Percentiles rank a stretch among this genome's conserved stretches.
Evolutionary conservation across 2,113 vertebrate species (phyloP).

Genomic region (Poeciliopsis retropinna): DNA sequence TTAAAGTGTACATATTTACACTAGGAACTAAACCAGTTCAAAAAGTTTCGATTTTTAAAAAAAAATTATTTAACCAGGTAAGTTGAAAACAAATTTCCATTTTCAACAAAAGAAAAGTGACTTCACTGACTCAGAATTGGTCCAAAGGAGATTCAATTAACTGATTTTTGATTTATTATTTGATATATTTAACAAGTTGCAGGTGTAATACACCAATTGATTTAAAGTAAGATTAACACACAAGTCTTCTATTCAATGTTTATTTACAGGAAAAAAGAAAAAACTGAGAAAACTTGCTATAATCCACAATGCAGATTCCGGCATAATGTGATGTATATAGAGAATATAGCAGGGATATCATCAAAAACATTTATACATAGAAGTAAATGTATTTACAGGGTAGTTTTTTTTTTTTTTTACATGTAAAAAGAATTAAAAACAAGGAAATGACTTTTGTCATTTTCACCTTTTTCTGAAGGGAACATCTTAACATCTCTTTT

Average conservation of each 20-base stretch:
- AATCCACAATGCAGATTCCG: background rate
- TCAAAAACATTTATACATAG: constrained; percentile 46
- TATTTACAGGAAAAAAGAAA: constrained; percentile 58
- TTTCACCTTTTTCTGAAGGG: constrained; percentile 1
- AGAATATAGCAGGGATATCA: constrained; percentile 26
- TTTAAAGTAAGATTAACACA: background rate
- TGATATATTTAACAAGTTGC: background rate
- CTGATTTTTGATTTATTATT: constrained; percentile 10
- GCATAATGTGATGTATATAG: background rate
- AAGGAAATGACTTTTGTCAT: background rate
- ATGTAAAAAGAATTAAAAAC: constrained; percentile 17
- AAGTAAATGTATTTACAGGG: constrained; percentile 35
- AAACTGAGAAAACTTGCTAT: constrained; percentile 9
- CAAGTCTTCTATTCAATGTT: constrained; percentile 50
- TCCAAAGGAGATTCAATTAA: background rate
- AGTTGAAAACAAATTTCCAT: no score
- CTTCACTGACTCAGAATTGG: background rate
- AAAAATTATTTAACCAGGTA: no score
- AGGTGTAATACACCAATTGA: background rate
- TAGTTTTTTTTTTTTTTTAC: constrained; percentile 10
- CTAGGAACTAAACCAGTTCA: no score
- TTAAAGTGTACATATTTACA: no score
- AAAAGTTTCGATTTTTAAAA: no score
- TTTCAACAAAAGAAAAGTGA: no score
- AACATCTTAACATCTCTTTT: constrained; percentile 3